phyloP scores from a whole-genome alignment of 2,113 vertebrate genomes.

The Heptranchias perlo region DNA sequence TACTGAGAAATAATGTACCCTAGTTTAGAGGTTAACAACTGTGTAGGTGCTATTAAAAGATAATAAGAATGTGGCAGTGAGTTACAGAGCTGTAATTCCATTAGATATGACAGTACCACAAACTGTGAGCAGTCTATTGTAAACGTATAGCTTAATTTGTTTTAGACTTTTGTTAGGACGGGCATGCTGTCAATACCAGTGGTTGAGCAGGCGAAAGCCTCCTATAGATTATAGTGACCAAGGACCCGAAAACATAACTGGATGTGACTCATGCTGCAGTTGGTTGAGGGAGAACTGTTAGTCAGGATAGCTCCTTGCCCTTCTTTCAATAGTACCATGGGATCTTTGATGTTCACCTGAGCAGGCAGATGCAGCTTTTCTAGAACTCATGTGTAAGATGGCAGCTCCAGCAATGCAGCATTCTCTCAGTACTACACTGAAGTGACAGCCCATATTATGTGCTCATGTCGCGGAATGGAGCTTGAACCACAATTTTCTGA shows the following conservation, averaged over 20 bases:
- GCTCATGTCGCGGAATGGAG: neutral
- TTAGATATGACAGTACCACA: slow-evolving; percentile 14
- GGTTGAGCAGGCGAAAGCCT: neutral
- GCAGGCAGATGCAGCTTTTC: neutral
- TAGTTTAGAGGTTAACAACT: neutral
- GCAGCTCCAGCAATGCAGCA: neutral
- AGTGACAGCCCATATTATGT: neutral
- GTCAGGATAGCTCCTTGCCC: neutral
- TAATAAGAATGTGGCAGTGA: slow-evolving; percentile 3
- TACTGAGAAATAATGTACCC: neutral
- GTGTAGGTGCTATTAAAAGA: neutral
- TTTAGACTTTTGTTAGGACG: neutral
- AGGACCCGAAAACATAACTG: neutral
- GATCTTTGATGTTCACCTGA: neutral
- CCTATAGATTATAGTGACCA: neutral
- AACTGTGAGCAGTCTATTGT: neutral
- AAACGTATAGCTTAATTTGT: neutral
- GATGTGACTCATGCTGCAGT: neutral
- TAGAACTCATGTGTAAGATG: neutral
- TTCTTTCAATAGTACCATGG: neutral
- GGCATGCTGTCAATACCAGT: neutral
- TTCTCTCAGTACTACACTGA: neutral
- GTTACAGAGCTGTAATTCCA: slow-evolving; percentile 23
- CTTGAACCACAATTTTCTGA: neutral
- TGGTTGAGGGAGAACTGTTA: neutral